Conservation (phyloP, 2,888 invertebrate genomes). For the Dynastes maya region DNA sequence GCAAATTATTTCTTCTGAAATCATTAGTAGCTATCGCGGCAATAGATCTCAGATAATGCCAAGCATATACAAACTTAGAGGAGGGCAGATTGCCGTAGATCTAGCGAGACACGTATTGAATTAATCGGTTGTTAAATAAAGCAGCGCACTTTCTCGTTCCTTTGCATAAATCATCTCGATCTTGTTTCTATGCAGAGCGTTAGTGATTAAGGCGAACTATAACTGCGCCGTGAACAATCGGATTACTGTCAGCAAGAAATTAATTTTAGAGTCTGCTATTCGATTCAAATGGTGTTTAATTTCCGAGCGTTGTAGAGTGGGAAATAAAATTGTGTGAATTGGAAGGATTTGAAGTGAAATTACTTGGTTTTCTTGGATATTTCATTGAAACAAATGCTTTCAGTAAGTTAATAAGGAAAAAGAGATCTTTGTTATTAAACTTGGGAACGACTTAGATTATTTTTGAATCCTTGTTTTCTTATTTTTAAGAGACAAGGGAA, state of each 20-base stretch:
- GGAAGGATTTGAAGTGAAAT: no score
- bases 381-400: no score
- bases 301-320: no score
- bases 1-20: slow-evolving; percentile 4
- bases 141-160: not conserved
- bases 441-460: no score
- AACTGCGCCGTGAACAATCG: slow-evolving; percentile 7
- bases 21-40: slow-evolving; percentile 12
- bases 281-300: not conserved
- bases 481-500: no score
- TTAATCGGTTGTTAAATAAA: slow-evolving; percentile 15
- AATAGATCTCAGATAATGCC: not conserved
- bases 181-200: not conserved
- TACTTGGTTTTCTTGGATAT: no score
- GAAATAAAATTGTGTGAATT: no score
- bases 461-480: no score
- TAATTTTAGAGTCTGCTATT: not conserved
- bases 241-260: slow-evolving; percentile 18
- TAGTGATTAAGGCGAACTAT: slow-evolving; percentile 6
- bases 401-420: no score
- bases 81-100: not conserved
- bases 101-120: not conserved
- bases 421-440: no score
- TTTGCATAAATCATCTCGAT: slow-evolving; percentile 9
- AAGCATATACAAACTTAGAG: not conserved